A percentile compares a stretch with the other conserved stretches of the same genome.
These are phyloP conservation scores for Muricea muricata DNA, from an alignment of 92 coral and sea anemone genomes.

Conservation along the genomic window DNA sequence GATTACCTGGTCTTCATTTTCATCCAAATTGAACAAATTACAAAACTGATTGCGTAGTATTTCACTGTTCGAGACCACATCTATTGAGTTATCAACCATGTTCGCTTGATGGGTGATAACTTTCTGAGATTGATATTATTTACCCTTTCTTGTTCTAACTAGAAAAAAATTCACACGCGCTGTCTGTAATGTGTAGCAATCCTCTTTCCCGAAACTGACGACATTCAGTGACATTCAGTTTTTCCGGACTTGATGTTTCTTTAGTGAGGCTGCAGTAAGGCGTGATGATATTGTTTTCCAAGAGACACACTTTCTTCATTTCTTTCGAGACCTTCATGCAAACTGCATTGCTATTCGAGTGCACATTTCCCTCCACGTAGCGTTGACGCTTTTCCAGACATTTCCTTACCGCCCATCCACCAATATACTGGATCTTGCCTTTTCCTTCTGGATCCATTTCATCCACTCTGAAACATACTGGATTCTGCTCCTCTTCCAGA, in stretches of 20 bases:
- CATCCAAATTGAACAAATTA: too few species aligned
- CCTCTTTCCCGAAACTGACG: too few species aligned
- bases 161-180: too few species aligned
- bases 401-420: slow-evolving; percentile 63
- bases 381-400: neutral
- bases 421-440: slow-evolving; percentile 65
- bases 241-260: neutral
- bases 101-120: neutral
- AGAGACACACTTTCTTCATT: neutral
- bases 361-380: neutral
- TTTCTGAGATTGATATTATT: too few species aligned
- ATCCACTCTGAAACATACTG: neutral
- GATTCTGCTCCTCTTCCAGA: neutral
- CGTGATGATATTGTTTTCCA: neutral
- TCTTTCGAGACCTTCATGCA: neutral
- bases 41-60: too few species aligned
- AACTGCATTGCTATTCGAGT: neutral
- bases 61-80: neutral
- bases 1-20: too few species aligned
- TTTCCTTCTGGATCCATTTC: slow-evolving; percentile 52
- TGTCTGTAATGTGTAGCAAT: neutral
- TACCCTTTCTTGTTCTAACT: too few species aligned
- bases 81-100: neutral
- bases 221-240: too few species aligned
- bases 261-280: neutral